Base-by-base conservation (phyloP, 2,888 invertebrate species). In the Trichopoda pennipes region DNA sequence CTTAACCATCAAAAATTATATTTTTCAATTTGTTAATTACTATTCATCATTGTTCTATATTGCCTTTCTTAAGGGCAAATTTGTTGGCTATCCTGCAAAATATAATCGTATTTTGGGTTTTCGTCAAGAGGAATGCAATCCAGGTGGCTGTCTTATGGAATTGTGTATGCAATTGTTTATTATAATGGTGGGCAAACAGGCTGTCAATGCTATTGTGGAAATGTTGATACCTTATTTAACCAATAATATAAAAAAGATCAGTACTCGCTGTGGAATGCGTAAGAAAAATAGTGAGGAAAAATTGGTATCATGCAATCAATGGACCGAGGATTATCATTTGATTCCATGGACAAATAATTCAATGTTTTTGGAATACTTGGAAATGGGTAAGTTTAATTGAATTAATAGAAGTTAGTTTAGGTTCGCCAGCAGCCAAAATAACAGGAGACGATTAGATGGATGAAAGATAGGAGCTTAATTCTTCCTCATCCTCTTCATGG, bases 31-130 rank as follows among this genome's bases (percentile, higher is more conserved):
- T 90, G 95, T 97, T 86, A 97, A 97, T 91, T 97, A 95, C 90
- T 97, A 97, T 90, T 94, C 96, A 2, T 96, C 96, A 23, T 94
- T 97, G 83, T 96, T 97, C 92, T 97, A 97, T 89, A 96, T 97
- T 81, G 95, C 94, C 16, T 95, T 95, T 87, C 90, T 95, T 74
- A 95, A 95, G 88, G 95, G 94, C 42, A 95, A 96, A 89, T 95
- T 96, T 88, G 93, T 95, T 35, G 96, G 96, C 1, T 94, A 95
- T 90, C 96, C 96, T 1, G 93, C 94, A 12, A 94, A 95, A 85
- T 96, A 96, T 88, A 95, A 95, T 87, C 93, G 93, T 68, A 92
- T 96, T 64, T 93, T 95, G 86, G 93, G 93, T 17, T 94, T 92
- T 74, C 91, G 95, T 19, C 95, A 95, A 88, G 95, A 95, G 90